Evolutionary conservation across 2,888 invertebrate genomes (phyloP).

Genomic region (Physocephala rufipes): DNA sequence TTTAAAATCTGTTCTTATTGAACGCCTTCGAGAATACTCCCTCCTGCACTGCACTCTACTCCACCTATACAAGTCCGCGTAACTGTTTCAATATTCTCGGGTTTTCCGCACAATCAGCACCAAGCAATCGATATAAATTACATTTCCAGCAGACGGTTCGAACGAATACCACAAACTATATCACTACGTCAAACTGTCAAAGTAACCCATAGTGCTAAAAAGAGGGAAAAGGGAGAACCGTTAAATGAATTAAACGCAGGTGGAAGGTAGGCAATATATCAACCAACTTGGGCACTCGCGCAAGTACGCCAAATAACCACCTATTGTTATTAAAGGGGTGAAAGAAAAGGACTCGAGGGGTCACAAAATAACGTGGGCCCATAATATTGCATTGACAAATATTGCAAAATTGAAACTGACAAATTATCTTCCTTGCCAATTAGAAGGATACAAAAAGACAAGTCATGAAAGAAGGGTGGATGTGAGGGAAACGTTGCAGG

Average conservation of each 20-base stretch:
- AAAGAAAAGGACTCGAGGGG: too few species aligned
- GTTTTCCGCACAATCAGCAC: slow-evolving; percentile 16
- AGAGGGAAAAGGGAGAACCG: not conserved
- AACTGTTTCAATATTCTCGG: not conserved
- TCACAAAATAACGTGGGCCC: too few species aligned
- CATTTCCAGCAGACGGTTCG: not conserved
- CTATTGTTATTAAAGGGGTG: too few species aligned
- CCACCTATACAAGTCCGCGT: not conserved
- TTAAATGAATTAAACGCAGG: not conserved
- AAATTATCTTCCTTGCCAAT: slow-evolving; percentile 12
- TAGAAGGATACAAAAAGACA: not conserved
- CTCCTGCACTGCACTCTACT: not conserved
- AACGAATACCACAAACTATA: slow-evolving; percentile 30
- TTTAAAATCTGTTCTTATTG: not conserved
- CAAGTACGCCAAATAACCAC: too few species aligned
- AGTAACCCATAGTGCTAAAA: slow-evolving; percentile 11
- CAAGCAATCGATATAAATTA: slow-evolving; percentile 18
- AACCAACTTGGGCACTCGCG: too few species aligned
- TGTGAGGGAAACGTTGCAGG: too few species aligned
- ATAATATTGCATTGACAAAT: slow-evolving; percentile 25
- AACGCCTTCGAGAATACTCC: not conserved
- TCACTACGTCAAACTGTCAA: slow-evolving; percentile 21
- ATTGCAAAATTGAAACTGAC: slow-evolving; percentile 28
- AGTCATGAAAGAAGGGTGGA: not conserved
- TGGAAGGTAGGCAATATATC: not conserved